Evolutionary conservation across 1,140 invertebrate species (phyloP), one percentile per base, ranked within the genome.

Genomic region (Halyomorpha halys): DNA sequence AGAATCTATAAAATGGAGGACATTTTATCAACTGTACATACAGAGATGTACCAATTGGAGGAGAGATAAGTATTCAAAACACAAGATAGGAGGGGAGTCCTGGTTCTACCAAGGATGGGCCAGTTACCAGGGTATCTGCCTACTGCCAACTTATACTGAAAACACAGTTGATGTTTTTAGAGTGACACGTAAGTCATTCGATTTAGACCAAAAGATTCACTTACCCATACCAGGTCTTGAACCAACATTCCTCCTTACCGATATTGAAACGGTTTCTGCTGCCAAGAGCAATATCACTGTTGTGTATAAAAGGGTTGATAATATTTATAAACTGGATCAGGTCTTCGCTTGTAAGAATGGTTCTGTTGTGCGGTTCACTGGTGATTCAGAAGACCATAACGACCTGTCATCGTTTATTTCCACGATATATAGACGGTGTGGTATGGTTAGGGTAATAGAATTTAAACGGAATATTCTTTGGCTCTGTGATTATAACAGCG

Each of bases 81-180:
- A 23, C 14, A 21, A 25, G 18, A 56, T 27, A 56, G 23, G 6
- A 18, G 53, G 53, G 2, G 53, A 56, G 15, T 56, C 53, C 14
- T 56, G 53, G 53, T 56, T 56, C 23, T 56, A 27, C 23, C 23
- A 23, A 25, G 53, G 53, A 5, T 56, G 53, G 53, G 19, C 53
- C 6, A 56, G 53, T 14, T 56, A 23, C 27, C 53, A 56, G 23
- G 53, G 23, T 6, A 25, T 25, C 18, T 56, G 53, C 15, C 23
- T 56, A 1, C 11, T 56, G 14, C 53, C 53, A 23, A 56, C 53
- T 25, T 56, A 56, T 25, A 56, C 53, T 23, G 23, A 56, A 15
- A 56, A 56, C 14, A 56, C 53, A 9, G 53, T 56, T 19, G 53
- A 56, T 56, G 53, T 56, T 16, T 56, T 56, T 25, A 56, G 23